Conservation (phyloP, 2,888 invertebrate genomes). For the Apodemia mormo region DNA sequence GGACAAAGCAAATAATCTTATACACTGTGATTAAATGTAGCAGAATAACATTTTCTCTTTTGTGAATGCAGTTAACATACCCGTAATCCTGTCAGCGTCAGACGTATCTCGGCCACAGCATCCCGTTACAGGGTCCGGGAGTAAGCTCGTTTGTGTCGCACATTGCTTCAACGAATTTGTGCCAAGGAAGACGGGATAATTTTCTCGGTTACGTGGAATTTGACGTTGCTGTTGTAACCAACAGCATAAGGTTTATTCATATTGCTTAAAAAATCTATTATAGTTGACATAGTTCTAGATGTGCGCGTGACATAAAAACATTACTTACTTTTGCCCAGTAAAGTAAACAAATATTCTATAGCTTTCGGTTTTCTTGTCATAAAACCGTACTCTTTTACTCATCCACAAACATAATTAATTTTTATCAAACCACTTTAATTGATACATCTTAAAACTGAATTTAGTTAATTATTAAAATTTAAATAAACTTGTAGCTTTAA, state of each 20-base stretch:
- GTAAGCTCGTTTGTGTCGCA: conserved; percentile 49
- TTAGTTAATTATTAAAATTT: too few species aligned
- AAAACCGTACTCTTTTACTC: too few species aligned
- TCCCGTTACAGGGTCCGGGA: conserved; percentile 56
- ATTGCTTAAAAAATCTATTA: not conserved
- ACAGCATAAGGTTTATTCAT: conserved; percentile 17
- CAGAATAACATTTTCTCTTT: not conserved
- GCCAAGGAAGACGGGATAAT: conserved; percentile 26
- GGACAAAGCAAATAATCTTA: not conserved
- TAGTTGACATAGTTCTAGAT: not conserved
- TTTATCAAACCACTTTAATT: too few species aligned
- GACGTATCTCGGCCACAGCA: conserved; percentile 67
- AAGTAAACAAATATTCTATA: too few species aligned
- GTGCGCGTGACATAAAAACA: not conserved
- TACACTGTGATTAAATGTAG: not conserved
- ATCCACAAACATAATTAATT: too few species aligned
- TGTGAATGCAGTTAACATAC: conserved; percentile 44
- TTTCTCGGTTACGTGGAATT: conserved; percentile 27
- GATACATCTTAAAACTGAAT: too few species aligned
- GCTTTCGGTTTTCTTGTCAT: too few species aligned
- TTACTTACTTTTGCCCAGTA: too few species aligned
- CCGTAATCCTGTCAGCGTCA: conserved; percentile 55
- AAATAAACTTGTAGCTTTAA: too few species aligned
- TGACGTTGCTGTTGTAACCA: conserved; percentile 25
- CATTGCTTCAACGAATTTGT: conserved; percentile 47